phyloP scores from a whole-genome alignment of 92 coral and sea anemone species.

The Phymanthus crucifer region DNA sequence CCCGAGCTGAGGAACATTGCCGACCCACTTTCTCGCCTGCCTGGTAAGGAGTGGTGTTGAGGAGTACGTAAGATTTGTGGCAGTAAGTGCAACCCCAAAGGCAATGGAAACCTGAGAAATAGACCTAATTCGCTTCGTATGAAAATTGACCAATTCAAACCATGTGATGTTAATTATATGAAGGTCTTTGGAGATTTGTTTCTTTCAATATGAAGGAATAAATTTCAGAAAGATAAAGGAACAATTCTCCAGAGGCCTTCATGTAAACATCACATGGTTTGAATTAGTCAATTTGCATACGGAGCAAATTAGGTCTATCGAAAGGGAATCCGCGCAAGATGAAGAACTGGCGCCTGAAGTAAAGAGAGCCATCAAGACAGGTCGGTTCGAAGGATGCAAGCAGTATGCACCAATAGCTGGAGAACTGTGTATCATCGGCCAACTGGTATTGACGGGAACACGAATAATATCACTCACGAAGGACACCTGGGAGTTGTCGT shows the following conservation, averaged over 20 bases:
- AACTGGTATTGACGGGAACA: background rate
- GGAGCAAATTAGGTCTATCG: too few relatives aligned
- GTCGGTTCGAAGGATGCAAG: background rate
- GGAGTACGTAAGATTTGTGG: constrained; percentile 3
- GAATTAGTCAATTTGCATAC: too few relatives aligned
- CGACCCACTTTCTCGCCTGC: background rate
- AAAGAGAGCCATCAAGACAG: background rate
- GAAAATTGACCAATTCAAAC: too few relatives aligned
- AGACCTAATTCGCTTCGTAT: too few relatives aligned
- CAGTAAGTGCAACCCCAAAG: constrained; percentile 3
- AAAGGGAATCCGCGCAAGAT: background rate
- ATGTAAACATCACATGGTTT: too few relatives aligned
- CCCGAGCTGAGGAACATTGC: background rate
- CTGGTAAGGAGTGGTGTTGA: background rate
- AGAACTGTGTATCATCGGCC: background rate
- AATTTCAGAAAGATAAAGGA: too few relatives aligned
- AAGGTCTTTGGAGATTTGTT: too few relatives aligned
- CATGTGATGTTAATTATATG: too few relatives aligned
- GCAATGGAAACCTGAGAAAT: constrained; percentile 9
- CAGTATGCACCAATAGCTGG: background rate
- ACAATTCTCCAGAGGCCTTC: too few relatives aligned
- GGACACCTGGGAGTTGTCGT: background rate
- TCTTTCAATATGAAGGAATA: too few relatives aligned
- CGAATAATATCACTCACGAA: background rate
- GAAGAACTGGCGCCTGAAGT: background rate